Evolutionary conservation across 2,888 invertebrate species (phyloP).

Genomic region (Hyppa rectilinea): DNA sequence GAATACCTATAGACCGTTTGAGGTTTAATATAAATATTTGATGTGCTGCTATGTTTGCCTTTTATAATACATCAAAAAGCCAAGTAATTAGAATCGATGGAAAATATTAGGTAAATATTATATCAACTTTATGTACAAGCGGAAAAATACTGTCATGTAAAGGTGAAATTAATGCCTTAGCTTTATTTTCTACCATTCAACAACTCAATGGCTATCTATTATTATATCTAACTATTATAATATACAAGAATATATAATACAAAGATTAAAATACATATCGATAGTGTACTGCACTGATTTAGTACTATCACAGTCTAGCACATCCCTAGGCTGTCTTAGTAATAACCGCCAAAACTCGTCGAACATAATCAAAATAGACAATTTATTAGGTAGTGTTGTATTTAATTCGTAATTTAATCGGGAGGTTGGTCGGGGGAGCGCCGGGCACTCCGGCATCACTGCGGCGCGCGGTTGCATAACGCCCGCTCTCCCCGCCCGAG

Average conservation of each 20-base stretch:
- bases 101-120: not conserved
- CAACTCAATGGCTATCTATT: too few species aligned
- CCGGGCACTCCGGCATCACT: conserved; percentile 44
- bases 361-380: conserved; percentile 33
- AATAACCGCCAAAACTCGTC: conserved; percentile 18
- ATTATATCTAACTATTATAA: too few species aligned
- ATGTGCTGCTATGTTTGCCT: not conserved
- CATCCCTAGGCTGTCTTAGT: conserved; percentile 5
- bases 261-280: not conserved
- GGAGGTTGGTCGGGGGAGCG: conserved; percentile 54
- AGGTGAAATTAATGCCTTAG: not conserved
- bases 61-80: not conserved
- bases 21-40: not conserved
- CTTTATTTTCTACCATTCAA: not conserved
- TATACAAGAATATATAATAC: not conserved
- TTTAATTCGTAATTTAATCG: conserved; percentile 70
- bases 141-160: not conserved
- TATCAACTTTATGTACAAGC: not conserved
- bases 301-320: not conserved
- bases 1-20: not conserved
- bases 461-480: conserved; percentile 66
- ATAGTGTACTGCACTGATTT: not conserved
- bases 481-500: conserved; percentile 58
- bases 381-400: conserved; percentile 63
- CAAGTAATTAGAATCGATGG: not conserved